Percentiles rank a stretch among this genome's conserved stretches.
Evolutionary conservation across 2,797 vertebrate genomes (phyloP).

Genomic region (Euthynnus affinis): DNA sequence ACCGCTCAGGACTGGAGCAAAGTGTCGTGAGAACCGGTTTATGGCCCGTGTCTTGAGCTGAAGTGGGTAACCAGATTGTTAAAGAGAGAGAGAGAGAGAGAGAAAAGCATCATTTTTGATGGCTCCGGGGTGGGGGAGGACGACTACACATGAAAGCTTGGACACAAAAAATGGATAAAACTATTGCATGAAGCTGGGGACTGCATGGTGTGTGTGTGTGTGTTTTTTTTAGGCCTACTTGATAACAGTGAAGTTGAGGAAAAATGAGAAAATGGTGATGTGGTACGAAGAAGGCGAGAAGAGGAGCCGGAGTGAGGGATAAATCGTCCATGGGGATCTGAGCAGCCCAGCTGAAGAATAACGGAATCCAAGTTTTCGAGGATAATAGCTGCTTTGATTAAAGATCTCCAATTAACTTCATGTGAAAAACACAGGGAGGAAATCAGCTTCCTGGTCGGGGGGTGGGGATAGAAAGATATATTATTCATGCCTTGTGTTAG

Average conservation of each 20-base stretch:
- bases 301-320: conserved; percentile 70
- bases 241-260: conserved; percentile 77
- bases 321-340: conserved; percentile 66
- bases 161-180: conserved; percentile 82
- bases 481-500: conserved; percentile 84
- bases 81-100: conserved; percentile 30
- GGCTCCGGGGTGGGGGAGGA: conserved; percentile 79
- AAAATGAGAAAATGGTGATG: conserved; percentile 80
- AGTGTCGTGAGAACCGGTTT: conserved; percentile 82
- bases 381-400: conserved; percentile 73
- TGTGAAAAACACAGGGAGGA: conserved; percentile 82
- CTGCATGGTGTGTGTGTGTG: conserved; percentile 51
- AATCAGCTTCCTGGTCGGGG: conserved; percentile 85
- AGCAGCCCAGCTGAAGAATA: conserved; percentile 69
- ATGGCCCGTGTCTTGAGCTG: conserved; percentile 79
- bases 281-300: conserved; percentile 81
- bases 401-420: conserved; percentile 81
- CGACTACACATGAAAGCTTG: conserved; percentile 69
- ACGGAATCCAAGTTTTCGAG: conserved; percentile 74
- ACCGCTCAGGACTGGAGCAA: conserved; percentile 79
- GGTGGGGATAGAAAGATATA: conserved; percentile 73
- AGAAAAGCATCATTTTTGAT: conserved; percentile 44
- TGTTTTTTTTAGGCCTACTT: conserved; percentile 66
- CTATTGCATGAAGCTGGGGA: conserved; percentile 78
- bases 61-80: conserved; percentile 77